Percentiles rank a stretch among this genome's conserved stretches.
phyloP scores from a whole-genome alignment of 2,888 invertebrate genomes.

The Chirona hameri region DNA sequence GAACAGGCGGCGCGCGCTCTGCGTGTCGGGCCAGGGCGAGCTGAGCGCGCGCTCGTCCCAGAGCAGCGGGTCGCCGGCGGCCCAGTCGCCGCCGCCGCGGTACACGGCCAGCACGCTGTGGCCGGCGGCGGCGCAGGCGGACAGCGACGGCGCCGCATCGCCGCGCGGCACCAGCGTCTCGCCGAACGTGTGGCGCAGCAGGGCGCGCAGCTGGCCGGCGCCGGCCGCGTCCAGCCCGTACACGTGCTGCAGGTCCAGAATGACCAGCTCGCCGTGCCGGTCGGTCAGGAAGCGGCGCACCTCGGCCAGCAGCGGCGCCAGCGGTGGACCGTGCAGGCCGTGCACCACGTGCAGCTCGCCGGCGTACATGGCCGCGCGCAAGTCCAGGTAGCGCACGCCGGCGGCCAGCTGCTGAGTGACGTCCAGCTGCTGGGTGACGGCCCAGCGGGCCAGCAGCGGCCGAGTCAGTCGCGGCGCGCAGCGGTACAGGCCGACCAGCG shows the following conservation, averaged over 20 bases:
- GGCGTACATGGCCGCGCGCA: not conserved
- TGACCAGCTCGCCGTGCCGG: not conserved
- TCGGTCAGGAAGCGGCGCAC: not conserved
- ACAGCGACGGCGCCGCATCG: not conserved
- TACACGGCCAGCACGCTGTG: not conserved
- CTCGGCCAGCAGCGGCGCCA: slow-evolving; percentile 13
- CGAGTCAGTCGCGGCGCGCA: slow-evolving; percentile 5
- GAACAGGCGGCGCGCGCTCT: not conserved
- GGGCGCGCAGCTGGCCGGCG: not conserved
- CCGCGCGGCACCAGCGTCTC: not conserved
- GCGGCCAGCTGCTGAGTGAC: not conserved
- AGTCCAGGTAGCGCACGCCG: slow-evolving; percentile 23
- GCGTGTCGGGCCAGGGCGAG: slow-evolving; percentile 10
- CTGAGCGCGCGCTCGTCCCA: slow-evolving; percentile 1
- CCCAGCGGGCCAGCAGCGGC: slow-evolving; percentile 10
- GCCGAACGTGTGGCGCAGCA: not conserved
- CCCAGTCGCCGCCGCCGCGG: not conserved
- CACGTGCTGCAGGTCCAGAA: slow-evolving; percentile 6
- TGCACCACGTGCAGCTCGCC: slow-evolving; percentile 13
- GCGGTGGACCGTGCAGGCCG: slow-evolving; percentile 9
- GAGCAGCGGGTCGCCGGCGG: not conserved
- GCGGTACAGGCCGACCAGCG: not conserved
- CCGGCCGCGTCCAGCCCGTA: not conserved
- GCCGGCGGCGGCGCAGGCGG: not conserved
- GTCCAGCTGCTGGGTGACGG: slow-evolving; percentile 9